Percentiles rank a stretch among this genome's conserved stretches.
phyloP scores from a whole-genome alignment of 2,888 invertebrate genomes.

The Drosophila pseudotalamancana region DNA sequence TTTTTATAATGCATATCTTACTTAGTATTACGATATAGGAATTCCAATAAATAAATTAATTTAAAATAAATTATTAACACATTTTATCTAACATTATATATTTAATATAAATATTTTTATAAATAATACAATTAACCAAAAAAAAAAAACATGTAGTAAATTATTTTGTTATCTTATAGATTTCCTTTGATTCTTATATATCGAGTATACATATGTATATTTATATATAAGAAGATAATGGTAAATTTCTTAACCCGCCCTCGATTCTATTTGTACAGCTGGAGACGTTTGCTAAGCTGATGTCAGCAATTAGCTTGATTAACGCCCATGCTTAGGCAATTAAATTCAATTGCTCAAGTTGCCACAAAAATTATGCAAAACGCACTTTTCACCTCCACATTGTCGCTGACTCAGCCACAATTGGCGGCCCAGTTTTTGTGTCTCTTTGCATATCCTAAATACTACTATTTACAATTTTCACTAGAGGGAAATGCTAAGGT shows the following conservation, averaged over 20 bases:
- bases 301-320: slow-evolving; percentile 67
- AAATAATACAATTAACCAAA: no score
- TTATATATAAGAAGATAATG: no score
- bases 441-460: slow-evolving; percentile 17
- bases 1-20: no score
- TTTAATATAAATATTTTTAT: no score
- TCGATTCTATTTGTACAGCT: slow-evolving; percentile 29
- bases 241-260: slow-evolving; percentile 17
- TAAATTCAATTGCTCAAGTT: slow-evolving; percentile 56
- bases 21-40: no score
- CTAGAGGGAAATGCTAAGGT: slow-evolving; percentile 62
- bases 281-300: slow-evolving; percentile 41
- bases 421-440: slow-evolving; percentile 29
- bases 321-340: slow-evolving; percentile 61
- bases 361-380: slow-evolving; percentile 56
- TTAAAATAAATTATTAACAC: no score
- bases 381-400: slow-evolving; percentile 54
- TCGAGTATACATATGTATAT: no score
- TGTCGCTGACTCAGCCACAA: slow-evolving; percentile 33
- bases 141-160: no score
- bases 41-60: no score
- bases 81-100: no score
- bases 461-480: not conserved
- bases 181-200: no score
- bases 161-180: no score